A percentile compares a stretch with the other conserved stretches of the same genome.
Conservation (phyloP, 2,888 invertebrate genomes). For the Zhuqinia jingwanae region DNA sequence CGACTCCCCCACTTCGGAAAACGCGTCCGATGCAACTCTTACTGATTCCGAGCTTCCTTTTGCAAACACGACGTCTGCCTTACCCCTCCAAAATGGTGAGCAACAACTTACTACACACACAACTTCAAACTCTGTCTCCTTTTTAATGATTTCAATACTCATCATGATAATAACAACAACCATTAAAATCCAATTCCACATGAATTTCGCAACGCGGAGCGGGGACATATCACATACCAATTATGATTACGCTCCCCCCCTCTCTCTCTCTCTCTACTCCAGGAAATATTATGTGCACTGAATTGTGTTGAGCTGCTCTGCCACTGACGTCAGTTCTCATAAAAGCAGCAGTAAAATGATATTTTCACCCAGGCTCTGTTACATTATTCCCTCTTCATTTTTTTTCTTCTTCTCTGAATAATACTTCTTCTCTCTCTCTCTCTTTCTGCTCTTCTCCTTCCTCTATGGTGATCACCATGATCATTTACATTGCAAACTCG, state of each 20-base stretch:
- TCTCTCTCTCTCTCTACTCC: neutral
- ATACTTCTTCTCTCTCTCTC: neutral
- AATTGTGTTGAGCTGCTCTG: too few species aligned
- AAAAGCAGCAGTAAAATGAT: neutral
- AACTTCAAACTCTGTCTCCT: neutral
- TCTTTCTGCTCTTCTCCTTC: neutral
- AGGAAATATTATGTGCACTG: too few species aligned
- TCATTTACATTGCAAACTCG: conserved; percentile 77
- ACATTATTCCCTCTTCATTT: neutral
- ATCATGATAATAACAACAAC: neutral
- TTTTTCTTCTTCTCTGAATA: neutral
- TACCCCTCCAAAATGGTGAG: conserved; percentile 92
- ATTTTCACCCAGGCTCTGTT: neutral
- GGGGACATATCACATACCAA: neutral
- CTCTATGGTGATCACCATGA: conserved; percentile 56
- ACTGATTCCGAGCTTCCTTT: conserved; percentile 92
- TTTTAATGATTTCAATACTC: too few species aligned
- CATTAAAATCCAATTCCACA: neutral
- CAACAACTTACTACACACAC: too few species aligned
- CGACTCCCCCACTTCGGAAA: conserved; percentile 91
- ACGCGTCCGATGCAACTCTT: conserved; percentile 92
- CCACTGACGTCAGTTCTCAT: too few species aligned
- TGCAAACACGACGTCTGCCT: conserved; percentile 88
- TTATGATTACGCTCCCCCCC: neutral
- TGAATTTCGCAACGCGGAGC: neutral